A percentile compares a stretch with the other conserved stretches of the same genome.
phyloP scores from a whole-genome alignment of 2,797 vertebrate genomes.

The Neosilurus mollespiculum region DNA sequence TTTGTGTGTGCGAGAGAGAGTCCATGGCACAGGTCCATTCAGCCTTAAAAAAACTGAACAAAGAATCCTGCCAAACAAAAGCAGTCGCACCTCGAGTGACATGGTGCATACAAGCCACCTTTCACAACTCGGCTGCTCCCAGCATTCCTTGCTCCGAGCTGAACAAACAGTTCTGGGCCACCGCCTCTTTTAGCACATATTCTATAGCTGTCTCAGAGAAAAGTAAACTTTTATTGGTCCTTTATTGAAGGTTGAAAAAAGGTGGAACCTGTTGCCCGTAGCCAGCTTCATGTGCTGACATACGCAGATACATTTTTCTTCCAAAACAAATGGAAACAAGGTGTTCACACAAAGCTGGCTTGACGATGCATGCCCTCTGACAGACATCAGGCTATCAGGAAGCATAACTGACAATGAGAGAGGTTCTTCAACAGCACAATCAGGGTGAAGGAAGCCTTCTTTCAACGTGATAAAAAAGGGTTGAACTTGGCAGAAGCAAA shows the following conservation, averaged over 20 bases:
- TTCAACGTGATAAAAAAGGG: constrained; percentile 53
- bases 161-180: constrained; percentile 72
- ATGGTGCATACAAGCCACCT: constrained; percentile 68
- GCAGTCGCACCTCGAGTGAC: constrained; percentile 62
- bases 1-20: constrained; percentile 2
- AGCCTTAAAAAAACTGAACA: constrained; percentile 63
- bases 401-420: constrained; percentile 57
- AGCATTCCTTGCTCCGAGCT: constrained; percentile 67
- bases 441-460: constrained; percentile 59
- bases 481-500: constrained; percentile 67
- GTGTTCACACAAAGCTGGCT: constrained; percentile 63
- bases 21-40: constrained; percentile 55
- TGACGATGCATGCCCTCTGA: constrained; percentile 74
- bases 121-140: constrained; percentile 55
- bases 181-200: constrained; percentile 73
- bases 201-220: constrained; percentile 63
- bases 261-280: not conserved
- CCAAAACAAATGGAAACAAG: constrained; percentile 71
- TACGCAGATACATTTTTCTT: constrained; percentile 64
- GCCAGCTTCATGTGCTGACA: constrained; percentile 52
- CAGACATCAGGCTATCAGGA: constrained; percentile 55
- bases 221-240: constrained; percentile 59
- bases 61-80: constrained; percentile 72
- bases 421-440: constrained; percentile 68
- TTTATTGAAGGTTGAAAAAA: not conserved